A percentile compares a stretch with the other conserved stretches of the same genome.
phyloP scores from a whole-genome alignment of 2,113 vertebrate genomes.

The Labrus mixtus region DNA sequence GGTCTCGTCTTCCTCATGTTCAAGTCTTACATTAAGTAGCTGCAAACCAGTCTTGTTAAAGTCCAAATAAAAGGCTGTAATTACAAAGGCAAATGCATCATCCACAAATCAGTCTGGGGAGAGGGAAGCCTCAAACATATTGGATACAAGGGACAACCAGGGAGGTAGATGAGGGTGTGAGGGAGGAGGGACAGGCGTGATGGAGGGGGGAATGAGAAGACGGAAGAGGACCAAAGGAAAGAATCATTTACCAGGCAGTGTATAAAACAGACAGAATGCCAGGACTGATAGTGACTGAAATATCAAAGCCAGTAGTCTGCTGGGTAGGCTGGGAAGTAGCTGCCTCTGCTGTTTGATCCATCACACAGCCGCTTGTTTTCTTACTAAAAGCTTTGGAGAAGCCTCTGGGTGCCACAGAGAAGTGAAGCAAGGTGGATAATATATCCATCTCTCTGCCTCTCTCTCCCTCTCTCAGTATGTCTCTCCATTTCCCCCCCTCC shows the following conservation, averaged over 20 bases:
- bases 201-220: constrained; percentile 10
- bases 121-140: constrained; percentile 25
- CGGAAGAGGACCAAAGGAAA: constrained; percentile 39
- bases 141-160: neutral
- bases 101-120: constrained; percentile 46
- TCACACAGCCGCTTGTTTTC: constrained; percentile 70
- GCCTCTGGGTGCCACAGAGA: constrained; percentile 68
- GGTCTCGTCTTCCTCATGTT: constrained; percentile 2
- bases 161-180: constrained; percentile 2
- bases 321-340: constrained; percentile 67
- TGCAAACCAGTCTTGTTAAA: constrained; percentile 46
- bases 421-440: constrained; percentile 68
- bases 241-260: constrained; percentile 54
- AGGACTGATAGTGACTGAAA: constrained; percentile 75
- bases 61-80: constrained; percentile 45
- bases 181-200: neutral
- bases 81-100: constrained; percentile 58
- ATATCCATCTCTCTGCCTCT: constrained; percentile 53
- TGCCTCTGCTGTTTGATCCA: constrained; percentile 73
- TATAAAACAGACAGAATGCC: constrained; percentile 56
- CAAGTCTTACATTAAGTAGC: constrained; percentile 35
- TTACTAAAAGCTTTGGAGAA: constrained; percentile 78
- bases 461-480: constrained; percentile 49
- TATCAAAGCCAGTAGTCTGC: constrained; percentile 76
- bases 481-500: constrained; percentile 35